phyloP scores from a whole-genome alignment of 2,888 invertebrate genomes.

The Platynereis dumerilii region DNA sequence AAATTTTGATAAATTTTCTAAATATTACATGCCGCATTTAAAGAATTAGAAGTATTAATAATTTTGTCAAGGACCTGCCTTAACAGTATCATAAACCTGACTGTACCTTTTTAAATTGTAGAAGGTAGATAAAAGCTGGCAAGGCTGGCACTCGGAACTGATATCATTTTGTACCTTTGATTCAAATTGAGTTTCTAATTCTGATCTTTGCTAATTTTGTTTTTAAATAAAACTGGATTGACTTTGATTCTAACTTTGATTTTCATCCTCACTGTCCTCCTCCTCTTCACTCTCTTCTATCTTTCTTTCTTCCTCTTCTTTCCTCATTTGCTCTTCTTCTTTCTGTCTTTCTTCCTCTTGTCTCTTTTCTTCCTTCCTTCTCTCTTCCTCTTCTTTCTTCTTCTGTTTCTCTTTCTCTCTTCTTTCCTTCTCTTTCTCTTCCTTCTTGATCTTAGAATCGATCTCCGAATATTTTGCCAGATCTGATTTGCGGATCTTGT shows the following conservation, averaged over 20 bases:
- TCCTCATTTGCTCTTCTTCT: background rate
- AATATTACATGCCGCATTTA: too few relatives aligned
- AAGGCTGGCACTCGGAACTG: too few relatives aligned
- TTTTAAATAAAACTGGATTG: too few relatives aligned
- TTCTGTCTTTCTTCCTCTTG: background rate
- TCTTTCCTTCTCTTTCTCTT: slow-evolving; percentile 1
- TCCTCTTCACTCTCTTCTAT: background rate
- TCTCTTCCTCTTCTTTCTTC: slow-evolving; percentile 1
- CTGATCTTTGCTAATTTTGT: too few relatives aligned
- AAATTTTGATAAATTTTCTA: too few relatives aligned
- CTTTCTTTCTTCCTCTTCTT: background rate
- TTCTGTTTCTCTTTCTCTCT: slow-evolving; percentile 6
- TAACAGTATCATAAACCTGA: too few relatives aligned
- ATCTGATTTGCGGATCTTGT: background rate
- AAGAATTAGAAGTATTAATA: too few relatives aligned
- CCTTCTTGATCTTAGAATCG: background rate
- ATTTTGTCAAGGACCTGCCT: too few relatives aligned
- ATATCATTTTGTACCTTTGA: too few relatives aligned
- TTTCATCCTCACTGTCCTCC: background rate
- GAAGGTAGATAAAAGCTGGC: too few relatives aligned
- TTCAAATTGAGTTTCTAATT: too few relatives aligned
- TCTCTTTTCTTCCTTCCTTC: background rate
- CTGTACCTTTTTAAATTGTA: too few relatives aligned
- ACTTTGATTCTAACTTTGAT: background rate
- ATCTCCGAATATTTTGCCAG: background rate